A percentile compares a stretch with the other conserved stretches of the same genome.
These are phyloP conservation scores for Strix aluco DNA, from an alignment of 2,113 vertebrate species.

Conservation along the genomic window DNA sequence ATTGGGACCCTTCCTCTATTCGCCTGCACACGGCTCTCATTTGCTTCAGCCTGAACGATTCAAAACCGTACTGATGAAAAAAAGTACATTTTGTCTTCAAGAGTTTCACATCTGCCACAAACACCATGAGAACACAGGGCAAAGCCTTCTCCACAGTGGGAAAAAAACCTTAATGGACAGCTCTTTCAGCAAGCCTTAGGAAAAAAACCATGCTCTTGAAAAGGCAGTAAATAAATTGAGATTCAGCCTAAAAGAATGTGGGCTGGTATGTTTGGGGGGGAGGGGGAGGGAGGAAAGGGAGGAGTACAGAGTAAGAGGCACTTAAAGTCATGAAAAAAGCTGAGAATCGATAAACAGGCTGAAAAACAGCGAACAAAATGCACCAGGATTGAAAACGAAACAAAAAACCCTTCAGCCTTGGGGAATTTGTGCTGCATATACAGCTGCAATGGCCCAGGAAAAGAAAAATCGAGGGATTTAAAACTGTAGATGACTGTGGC, in stretches of 20 bases:
- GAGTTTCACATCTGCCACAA: background rate
- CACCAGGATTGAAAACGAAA: background rate
- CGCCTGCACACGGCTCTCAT: background rate
- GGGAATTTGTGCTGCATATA: background rate
- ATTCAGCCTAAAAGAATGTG: background rate
- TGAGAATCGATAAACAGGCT: slow-evolving; percentile 29
- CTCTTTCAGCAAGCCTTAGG: background rate
- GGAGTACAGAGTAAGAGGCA: background rate
- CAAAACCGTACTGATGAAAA: background rate
- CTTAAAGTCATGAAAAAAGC: background rate
- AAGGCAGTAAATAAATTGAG: slow-evolving; percentile 35
- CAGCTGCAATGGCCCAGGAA: background rate
- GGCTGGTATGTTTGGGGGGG: background rate
- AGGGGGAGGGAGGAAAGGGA: background rate
- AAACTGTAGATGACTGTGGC: background rate
- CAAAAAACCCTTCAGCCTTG: background rate
- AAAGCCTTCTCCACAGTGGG: background rate
- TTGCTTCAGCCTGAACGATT: background rate
- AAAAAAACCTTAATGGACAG: background rate
- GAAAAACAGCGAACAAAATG: background rate
- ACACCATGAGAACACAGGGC: background rate
- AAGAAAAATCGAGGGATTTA: background rate
- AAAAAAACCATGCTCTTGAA: background rate
- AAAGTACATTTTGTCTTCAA: background rate
- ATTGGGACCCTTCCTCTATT: background rate